Evolutionary conservation across 2,797 vertebrate species (phyloP).

Genomic region (Mallotus villosus): DNA sequence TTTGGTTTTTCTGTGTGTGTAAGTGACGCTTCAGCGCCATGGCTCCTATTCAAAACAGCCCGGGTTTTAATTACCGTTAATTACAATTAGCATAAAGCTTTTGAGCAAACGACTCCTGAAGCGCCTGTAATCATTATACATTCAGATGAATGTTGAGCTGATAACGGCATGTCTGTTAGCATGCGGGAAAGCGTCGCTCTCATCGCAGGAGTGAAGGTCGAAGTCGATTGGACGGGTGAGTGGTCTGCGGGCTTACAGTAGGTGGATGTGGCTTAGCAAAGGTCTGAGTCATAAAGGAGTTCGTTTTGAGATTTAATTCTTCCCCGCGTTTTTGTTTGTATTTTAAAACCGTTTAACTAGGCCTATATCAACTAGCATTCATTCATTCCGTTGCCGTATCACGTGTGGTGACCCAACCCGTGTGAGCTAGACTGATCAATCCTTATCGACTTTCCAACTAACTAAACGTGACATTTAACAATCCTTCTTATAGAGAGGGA

Average conservation of each 20-base stretch:
- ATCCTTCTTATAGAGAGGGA: not conserved
- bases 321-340: not conserved
- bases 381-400: not conserved
- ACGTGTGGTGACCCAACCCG: not conserved
- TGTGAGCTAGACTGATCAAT: not conserved
- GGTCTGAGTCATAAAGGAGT: constrained; percentile 13
- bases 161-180: constrained; percentile 49
- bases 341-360: not conserved
- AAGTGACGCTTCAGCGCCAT: constrained; percentile 74
- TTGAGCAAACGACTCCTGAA: constrained; percentile 80
- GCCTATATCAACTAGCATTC: not conserved
- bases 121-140: constrained; percentile 81
- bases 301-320: not conserved
- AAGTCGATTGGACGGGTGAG: constrained; percentile 47
- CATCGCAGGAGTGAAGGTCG: constrained; percentile 61
- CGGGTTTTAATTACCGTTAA: constrained; percentile 85
- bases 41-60: constrained; percentile 74
- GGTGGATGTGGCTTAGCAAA: constrained; percentile 20
- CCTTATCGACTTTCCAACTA: not conserved
- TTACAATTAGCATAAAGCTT: constrained; percentile 85
- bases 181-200: constrained; percentile 40
- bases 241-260: constrained; percentile 4
- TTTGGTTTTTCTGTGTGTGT: constrained; percentile 65
- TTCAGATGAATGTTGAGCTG: constrained; percentile 81
- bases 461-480: not conserved